phyloP scores from a whole-genome alignment of 2,113 vertebrate genomes.

The Axis porcinus region DNA sequence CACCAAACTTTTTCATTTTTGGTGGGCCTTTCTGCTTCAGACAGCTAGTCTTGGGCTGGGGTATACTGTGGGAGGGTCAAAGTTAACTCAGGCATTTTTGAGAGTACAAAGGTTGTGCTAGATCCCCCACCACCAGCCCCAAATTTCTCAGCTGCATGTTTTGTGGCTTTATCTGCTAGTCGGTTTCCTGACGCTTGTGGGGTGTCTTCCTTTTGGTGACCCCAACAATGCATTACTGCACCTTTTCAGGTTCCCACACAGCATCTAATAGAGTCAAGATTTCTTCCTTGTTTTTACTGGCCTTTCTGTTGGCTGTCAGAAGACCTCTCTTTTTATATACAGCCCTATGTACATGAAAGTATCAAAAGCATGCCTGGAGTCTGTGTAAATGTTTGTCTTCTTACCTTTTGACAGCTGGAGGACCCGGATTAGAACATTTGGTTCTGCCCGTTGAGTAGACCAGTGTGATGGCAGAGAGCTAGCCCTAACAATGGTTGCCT shows the following conservation, averaged over 20 bases:
- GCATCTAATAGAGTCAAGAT: background rate
- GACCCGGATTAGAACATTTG: background rate
- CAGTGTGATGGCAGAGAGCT: background rate
- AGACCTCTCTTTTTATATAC: background rate
- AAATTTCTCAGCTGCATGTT: background rate
- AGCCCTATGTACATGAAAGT: background rate
- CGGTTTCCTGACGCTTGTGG: accelerated
- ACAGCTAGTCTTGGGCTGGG: background rate
- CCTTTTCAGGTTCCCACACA: background rate
- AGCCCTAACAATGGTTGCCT: background rate
- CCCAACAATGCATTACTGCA: accelerated
- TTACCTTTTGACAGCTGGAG: background rate
- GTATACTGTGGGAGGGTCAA: background rate
- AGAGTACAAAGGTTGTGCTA: background rate
- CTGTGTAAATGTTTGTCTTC: background rate
- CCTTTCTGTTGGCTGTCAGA: background rate
- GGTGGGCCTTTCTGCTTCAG: background rate
- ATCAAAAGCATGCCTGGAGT: background rate
- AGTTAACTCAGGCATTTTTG: background rate
- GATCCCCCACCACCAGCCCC: background rate
- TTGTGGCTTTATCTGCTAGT: background rate
- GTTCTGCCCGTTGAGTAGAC: background rate
- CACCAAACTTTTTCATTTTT: background rate
- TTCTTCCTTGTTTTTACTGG: background rate
- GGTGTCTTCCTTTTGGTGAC: background rate